Percentiles rank a stretch among this genome's conserved stretches.
Conservation (phyloP, 2,888 invertebrate species). For the Drosophila borealis region DNA sequence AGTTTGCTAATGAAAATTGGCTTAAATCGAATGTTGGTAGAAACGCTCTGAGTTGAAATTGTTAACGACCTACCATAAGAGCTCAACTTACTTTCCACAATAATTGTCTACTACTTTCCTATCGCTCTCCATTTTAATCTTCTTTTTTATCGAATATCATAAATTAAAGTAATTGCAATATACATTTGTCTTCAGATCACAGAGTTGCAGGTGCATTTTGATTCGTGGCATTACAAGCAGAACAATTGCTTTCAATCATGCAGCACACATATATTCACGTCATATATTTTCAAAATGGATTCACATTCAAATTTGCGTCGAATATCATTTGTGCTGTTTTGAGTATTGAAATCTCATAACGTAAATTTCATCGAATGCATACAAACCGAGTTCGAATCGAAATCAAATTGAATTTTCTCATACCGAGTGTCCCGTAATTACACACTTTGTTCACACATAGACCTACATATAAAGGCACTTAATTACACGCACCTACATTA, state of each 20-base stretch:
- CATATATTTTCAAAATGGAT: slow-evolving; percentile 12
- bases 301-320: slow-evolving; percentile 27
- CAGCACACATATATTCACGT: slow-evolving; percentile 67
- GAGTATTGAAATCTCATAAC: slow-evolving; percentile 84
- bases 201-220: slow-evolving; percentile 46
- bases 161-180: slow-evolving; percentile 28
- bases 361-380: slow-evolving; percentile 81
- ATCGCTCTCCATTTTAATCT: slow-evolving; percentile 42
- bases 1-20: slow-evolving; percentile 40
- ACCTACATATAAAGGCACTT: slow-evolving; percentile 15
- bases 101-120: slow-evolving; percentile 54
- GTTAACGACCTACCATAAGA: slow-evolving; percentile 35
- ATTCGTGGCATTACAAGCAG: slow-evolving; percentile 28
- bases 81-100: slow-evolving; percentile 64
- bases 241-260: slow-evolving; percentile 29
- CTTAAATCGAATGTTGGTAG: slow-evolving; percentile 16
- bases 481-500: slow-evolving; percentile 16
- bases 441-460: slow-evolving; percentile 37
- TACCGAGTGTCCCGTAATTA: slow-evolving; percentile 51
- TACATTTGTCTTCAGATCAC: slow-evolving; percentile 31
- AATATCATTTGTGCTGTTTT: slow-evolving; percentile 77
- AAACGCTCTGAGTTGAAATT: slow-evolving; percentile 15
- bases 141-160: slow-evolving; percentile 24
- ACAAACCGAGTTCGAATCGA: slow-evolving; percentile 22
- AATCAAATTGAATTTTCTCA: slow-evolving; percentile 41